Percentiles rank a stretch among this genome's conserved stretches.
Conservation (phyloP, 2,888 invertebrate species). For the Ectropis crepuscularia region DNA sequence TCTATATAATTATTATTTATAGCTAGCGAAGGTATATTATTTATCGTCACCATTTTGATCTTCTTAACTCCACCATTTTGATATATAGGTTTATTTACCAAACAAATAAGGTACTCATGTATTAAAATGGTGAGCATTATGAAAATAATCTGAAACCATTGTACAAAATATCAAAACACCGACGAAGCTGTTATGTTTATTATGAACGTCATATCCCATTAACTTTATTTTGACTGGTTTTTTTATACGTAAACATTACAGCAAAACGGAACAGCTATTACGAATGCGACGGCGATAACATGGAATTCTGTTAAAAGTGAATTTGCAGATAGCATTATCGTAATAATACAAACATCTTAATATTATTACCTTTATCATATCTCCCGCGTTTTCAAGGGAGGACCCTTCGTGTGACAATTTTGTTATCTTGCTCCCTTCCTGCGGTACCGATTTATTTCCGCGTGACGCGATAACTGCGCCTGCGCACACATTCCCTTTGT, state of each 20-base stretch:
- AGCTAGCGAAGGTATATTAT: too few species aligned
- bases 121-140: too few species aligned
- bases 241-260: neutral
- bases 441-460: conserved; percentile 79
- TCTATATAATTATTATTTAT: too few species aligned
- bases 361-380: conserved; percentile 40
- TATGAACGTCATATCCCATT: neutral
- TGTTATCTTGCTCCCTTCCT: conserved; percentile 79
- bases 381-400: conserved; percentile 27
- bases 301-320: conserved; percentile 38
- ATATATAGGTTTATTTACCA: too few species aligned
- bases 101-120: too few species aligned
- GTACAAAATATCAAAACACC: too few species aligned
- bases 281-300: conserved; percentile 24
- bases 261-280: neutral
- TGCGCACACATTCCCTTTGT: conserved; percentile 72
- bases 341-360: conserved; percentile 37
- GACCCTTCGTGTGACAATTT: conserved; percentile 62
- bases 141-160: too few species aligned
- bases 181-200: too few species aligned
- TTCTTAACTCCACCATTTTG: too few species aligned
- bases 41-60: too few species aligned
- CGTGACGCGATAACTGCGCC: conserved; percentile 70
- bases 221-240: neutral
- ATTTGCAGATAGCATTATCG: conserved; percentile 37